Base-by-base conservation (phyloP, 2,888 invertebrate genomes). In the Agrilus cyanescens region DNA sequence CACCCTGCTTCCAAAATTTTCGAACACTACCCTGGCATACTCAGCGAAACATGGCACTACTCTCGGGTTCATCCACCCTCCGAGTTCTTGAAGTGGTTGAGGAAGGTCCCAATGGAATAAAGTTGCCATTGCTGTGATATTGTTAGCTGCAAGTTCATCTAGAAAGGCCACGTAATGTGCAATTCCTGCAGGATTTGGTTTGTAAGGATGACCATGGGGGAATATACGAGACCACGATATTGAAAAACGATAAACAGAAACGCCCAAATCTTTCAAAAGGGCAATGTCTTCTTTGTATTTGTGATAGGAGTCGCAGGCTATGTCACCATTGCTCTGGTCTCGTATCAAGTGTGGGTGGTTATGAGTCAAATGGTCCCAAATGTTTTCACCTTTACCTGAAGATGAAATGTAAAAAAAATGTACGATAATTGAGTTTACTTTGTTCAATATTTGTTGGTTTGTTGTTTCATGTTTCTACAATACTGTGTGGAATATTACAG, bases 311-410 rank as follows among this genome's bases (percentile, higher is more conserved):
- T 82, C 78, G 42, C 76, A 75, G 0, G 82, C 75, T 0, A 77
- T 62, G 54, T 82, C 78, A 0, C 74, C 81, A 34, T 71, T 78
- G 14, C 65, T 60, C 32, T 66, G 65, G 54, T 79, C 74, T 38
- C 60, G 63, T 2, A 81, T 68, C 1, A 67, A 54, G 1, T 74
- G 69, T 0, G 73, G 70, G 34, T 68, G 53, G 2, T 36, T 38
- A 50, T 78, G 78, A 1, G 75, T 73, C 53, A 77, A 75, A 5
- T 67, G 68, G 60, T 84, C 83, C 83, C 82, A 82, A n/a, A 79
- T 75, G 52, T 71, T 76, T 51, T 73, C 73, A 4, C 75, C 72
- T 66, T 76, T 77, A 8, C 73, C 78, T 75, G 50, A 25, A 25
- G 25, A 25, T 16, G 3, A 12, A 20, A 4, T 54, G 46, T 18